phyloP scores from a whole-genome alignment of 1,140 invertebrate species.

The Tetranychus cinnabarinus region DNA sequence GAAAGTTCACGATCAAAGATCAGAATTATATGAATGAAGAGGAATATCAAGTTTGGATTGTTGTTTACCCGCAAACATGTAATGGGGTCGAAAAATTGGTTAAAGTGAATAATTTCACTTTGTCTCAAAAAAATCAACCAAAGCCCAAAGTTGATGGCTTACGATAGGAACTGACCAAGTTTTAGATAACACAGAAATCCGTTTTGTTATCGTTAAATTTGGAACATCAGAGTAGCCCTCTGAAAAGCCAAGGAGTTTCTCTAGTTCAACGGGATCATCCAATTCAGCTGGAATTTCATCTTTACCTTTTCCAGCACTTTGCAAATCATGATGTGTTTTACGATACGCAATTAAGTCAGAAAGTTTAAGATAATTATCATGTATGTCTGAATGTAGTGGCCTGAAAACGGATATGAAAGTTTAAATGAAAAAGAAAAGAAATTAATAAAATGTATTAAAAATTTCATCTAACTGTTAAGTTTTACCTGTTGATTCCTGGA shows the following conservation, averaged over 20 bases:
- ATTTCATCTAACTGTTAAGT: not conserved
- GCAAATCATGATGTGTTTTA: not conserved
- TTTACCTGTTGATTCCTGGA: conserved; percentile 2
- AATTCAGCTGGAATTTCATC: not conserved
- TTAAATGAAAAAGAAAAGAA: not conserved
- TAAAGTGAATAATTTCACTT: not conserved
- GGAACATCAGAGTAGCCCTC: not conserved
- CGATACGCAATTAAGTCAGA: not conserved
- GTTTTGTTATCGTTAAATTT: not conserved
- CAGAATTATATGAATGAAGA: no score
- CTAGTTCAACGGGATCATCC: not conserved
- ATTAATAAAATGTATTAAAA: not conserved
- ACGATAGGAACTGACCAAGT: not conserved
- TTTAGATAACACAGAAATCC: not conserved
- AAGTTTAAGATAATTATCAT: not conserved
- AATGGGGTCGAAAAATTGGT: no score
- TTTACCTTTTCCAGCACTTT: not conserved
- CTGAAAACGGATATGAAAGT: not conserved
- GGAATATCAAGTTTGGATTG: no score
- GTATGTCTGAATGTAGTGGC: not conserved
- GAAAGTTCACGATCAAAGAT: no score
- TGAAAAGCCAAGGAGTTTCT: not conserved
- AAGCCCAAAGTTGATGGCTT: not conserved
- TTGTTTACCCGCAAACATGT: no score
- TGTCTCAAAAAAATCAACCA: not conserved